Evolutionary conservation across 2,888 invertebrate genomes (phyloP).

Genomic region (Athripsodes cinereus): DNA sequence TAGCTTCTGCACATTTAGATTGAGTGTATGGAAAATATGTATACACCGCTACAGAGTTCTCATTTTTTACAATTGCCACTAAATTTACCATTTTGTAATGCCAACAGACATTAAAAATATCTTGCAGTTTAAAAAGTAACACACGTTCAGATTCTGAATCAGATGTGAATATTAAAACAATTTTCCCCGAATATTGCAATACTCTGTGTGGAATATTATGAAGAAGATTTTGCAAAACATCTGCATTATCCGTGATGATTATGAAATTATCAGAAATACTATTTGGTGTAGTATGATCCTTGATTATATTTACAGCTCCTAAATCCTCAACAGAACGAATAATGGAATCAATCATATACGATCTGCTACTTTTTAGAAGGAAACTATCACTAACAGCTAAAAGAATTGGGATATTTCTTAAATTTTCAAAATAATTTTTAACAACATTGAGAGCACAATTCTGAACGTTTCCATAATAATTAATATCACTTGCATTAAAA

Average conservation of each 20-base stretch:
- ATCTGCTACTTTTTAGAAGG: not conserved
- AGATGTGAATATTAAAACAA: constrained; percentile 17
- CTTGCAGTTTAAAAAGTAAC: constrained; percentile 5
- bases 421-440: constrained; percentile 13
- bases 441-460: constrained; percentile 18
- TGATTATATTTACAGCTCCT: constrained; percentile 8
- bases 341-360: not conserved
- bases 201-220: constrained; percentile 8
- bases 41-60: constrained; percentile 7
- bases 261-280: constrained; percentile 17
- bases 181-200: constrained; percentile 15
- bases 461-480: not conserved
- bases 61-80: constrained; percentile 7
- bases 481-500: no score
- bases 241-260: constrained; percentile 13
- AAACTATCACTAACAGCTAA: constrained; percentile 6
- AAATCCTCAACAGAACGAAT: constrained; percentile 8
- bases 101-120: constrained; percentile 20
- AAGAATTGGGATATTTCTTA: constrained; percentile 14
- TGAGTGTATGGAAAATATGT: constrained; percentile 20
- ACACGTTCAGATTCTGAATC: not conserved
- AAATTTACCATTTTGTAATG: constrained; percentile 18
- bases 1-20: constrained; percentile 8
- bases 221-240: constrained; percentile 12
- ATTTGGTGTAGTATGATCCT: not conserved